A percentile compares a stretch with the other conserved stretches of the same genome.
These are phyloP conservation scores for Tethya wilhelma DNA, from an alignment of 37 sponge, comb jelly and placozoan genomes.

Conservation along the genomic window DNA sequence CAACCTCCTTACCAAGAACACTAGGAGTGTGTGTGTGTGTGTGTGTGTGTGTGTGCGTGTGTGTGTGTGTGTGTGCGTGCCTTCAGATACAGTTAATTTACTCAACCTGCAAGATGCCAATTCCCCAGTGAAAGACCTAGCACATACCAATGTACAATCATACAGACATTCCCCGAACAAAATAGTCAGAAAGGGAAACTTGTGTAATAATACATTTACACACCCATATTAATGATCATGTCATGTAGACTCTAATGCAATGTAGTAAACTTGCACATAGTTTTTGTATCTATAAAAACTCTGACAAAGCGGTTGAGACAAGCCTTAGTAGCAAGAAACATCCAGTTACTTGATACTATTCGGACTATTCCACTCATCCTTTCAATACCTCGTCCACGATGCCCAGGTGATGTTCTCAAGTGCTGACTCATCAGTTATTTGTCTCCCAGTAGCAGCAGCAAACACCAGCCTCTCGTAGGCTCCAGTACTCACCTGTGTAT, in stretches of 20 bases:
- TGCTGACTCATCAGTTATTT: conserved; percentile 21
- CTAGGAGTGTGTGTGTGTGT: conserved; percentile 21
- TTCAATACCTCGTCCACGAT: conserved; percentile 78
- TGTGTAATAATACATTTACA: too few species aligned
- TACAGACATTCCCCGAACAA: too few species aligned
- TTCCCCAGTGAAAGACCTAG: too few species aligned
- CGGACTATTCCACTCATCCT: not conserved
- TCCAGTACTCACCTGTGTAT: conserved; percentile 79
- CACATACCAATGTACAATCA: too few species aligned
- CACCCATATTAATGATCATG: too few species aligned
- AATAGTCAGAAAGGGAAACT: too few species aligned
- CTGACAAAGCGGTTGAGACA: too few species aligned
- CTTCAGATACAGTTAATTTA: not conserved
- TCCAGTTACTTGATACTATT: not conserved
- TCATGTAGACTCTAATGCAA: too few species aligned
- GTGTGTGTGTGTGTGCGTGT: not conserved
- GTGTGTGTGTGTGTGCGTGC: not conserved
- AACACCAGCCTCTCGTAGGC: conserved; percentile 66
- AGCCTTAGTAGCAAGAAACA: too few species aligned
- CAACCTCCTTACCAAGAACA: conserved; percentile 83
- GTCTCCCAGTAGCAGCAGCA: conserved; percentile 45
- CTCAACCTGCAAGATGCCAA: too few species aligned
- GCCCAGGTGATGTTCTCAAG: conserved; percentile 66
- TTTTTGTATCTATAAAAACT: too few species aligned
- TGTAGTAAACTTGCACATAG: too few species aligned